Base-by-base conservation (phyloP, 2,888 invertebrate species). In the Tiliacea citrago region DNA sequence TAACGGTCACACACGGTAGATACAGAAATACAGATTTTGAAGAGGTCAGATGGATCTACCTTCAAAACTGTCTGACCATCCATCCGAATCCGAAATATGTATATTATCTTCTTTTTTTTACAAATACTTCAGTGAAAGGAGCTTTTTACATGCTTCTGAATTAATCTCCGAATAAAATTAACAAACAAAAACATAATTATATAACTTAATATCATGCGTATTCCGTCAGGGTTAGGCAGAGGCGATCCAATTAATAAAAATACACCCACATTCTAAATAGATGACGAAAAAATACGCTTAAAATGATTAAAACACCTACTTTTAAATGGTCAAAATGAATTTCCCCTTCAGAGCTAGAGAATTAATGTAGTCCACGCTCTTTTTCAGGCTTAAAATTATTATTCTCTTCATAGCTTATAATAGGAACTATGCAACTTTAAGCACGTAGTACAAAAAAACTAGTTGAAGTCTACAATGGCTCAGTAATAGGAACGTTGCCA, bases 401-500 rank as follows among this genome's bases (percentile, higher is more conserved):
- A 49, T 81, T 55, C 24, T 57, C 55, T 68, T 42, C 24, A 53
- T 58, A 76, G 76, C 53, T 77, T 73, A 9, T 55, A 63, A 51
- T 51, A 63, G 45, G 49, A 49, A 58, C 29, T 62, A 75, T 66
- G 66, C 57, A 79, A 53, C 39, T 69, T 68, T 47, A 51, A 69
- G 60, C 69, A 66, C 66, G 58, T 60, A 66, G 12, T 45, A 57
- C 9, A 35, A 67, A 72, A 82, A 83, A 83, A 49, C 68, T 55
- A 67, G 62, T 51, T 58, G 35, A 82, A 79, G 72, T 70, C 62
- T 79, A 73, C 69, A 86, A 70, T 67, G 60, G 62, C 39, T 68
- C 63, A 74, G 65, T 83, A 82, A 75, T 81, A 62, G 62, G 66
- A 78, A 74, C 53, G 60, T 86, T 78, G 65, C 72, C 78, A 78